These are phyloP conservation scores for Drepana arcuata DNA, from an alignment of 1,140 invertebrate genomes.

Conservation along the genomic window DNA sequence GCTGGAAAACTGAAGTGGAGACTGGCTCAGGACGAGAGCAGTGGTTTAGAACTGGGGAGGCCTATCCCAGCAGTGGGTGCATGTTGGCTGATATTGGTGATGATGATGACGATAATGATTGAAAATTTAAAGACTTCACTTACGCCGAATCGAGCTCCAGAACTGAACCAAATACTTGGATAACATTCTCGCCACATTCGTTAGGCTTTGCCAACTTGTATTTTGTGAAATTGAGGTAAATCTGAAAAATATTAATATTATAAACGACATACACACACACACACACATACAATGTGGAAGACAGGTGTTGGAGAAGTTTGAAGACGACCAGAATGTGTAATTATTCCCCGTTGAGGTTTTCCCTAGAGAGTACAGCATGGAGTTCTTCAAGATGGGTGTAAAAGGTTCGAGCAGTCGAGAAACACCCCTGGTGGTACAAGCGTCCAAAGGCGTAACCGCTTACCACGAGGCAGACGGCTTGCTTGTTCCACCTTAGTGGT, in stretches of 20 bases:
- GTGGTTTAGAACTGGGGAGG: not conserved
- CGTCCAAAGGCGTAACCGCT: too few relatives aligned
- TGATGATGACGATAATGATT: not conserved
- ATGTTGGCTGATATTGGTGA: not conserved
- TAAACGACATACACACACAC: not conserved
- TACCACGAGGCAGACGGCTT: too few relatives aligned
- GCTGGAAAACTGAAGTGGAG: too few relatives aligned
- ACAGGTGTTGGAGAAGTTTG: too few relatives aligned
- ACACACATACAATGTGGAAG: not conserved
- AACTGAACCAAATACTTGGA: slow-evolving; percentile 47
- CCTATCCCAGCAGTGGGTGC: not conserved
- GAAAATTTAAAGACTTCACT: not conserved
- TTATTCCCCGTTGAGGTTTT: not conserved
- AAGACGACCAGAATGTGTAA: too few relatives aligned
- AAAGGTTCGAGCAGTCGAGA: too few relatives aligned
- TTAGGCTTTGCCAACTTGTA: slow-evolving; percentile 38
- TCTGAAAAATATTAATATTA: slow-evolving; percentile 28
- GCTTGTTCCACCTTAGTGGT: too few relatives aligned
- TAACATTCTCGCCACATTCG: slow-evolving; percentile 51
- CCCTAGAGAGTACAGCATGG: not conserved
- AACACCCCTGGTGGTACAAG: too few relatives aligned
- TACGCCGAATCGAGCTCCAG: slow-evolving; percentile 41
- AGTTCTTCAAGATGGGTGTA: not conserved
- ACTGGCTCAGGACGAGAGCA: not conserved
- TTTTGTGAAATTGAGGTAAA: slow-evolving; percentile 49